Evolutionary conservation across 2,113 vertebrate genomes (phyloP).

Genomic region (Apodemus sylvaticus): DNA sequence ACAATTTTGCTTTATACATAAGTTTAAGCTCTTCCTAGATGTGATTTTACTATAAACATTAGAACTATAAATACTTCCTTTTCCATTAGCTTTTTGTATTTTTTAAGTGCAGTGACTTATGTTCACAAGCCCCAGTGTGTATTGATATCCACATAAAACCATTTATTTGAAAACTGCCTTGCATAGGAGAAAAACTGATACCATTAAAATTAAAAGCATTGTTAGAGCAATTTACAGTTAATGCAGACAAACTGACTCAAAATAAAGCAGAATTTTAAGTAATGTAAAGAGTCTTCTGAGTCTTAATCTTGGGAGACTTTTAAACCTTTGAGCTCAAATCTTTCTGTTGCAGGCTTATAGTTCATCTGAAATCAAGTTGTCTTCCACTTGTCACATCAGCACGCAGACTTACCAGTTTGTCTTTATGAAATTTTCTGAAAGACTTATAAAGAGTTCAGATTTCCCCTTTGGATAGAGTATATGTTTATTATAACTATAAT

Average conservation of each 20-base stretch:
- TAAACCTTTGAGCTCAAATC: neutral
- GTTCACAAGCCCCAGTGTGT: neutral
- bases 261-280: constrained; percentile 49
- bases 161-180: constrained; percentile 50
- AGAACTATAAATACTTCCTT: constrained; percentile 6
- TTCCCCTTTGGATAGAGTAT: neutral
- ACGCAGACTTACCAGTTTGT: neutral
- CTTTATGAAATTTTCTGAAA: constrained; percentile 37
- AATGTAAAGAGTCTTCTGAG: constrained; percentile 39
- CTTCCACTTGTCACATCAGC: neutral
- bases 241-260: constrained; percentile 22
- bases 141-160: neutral
- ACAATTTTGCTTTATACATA: constrained; percentile 40
- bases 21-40: constrained; percentile 11
- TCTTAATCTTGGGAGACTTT: constrained; percentile 2
- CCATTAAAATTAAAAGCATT: constrained; percentile 39
- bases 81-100: constrained; percentile 19
- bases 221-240: constrained; percentile 46
- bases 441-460: constrained; percentile 18
- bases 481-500: constrained; percentile 9
- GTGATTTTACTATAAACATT: constrained; percentile 41
- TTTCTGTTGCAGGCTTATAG: constrained; percentile 40
- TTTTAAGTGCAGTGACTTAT: neutral
- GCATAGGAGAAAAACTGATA: constrained; percentile 19
- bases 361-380: constrained; percentile 9